Evolutionary conservation across 2,113 vertebrate genomes (phyloP).

Genomic region (Cochlearius cochlearius): DNA sequence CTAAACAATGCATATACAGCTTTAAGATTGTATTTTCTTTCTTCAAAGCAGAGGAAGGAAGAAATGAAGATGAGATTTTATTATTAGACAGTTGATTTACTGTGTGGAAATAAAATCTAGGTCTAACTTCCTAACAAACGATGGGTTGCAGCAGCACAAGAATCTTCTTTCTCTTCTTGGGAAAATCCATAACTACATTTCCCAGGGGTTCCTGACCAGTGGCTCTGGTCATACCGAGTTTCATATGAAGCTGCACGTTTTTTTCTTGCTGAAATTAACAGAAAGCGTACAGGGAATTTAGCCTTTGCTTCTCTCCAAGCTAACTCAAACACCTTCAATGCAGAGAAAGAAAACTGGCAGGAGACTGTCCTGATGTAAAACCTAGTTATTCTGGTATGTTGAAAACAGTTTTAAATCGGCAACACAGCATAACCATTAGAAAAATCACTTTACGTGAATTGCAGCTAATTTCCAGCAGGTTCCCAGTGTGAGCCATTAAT

Average conservation of each 20-base stretch:
- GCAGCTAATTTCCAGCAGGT: conserved; percentile 50
- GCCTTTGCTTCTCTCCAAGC: background rate
- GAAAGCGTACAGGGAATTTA: background rate
- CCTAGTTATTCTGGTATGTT: background rate
- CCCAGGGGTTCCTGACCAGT: background rate
- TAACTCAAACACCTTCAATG: conserved; percentile 8
- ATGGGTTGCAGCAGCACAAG: background rate
- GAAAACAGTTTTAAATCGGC: conserved; percentile 27
- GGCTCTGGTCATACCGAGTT: background rate
- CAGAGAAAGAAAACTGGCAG: background rate
- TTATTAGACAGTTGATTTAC: conserved; percentile 5
- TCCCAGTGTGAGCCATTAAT: conserved; percentile 31
- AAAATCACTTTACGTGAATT: conserved; percentile 44
- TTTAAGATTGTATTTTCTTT: background rate
- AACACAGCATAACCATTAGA: conserved; percentile 38
- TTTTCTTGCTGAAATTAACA: background rate
- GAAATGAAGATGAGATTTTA: conserved; percentile 21
- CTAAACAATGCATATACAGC: background rate
- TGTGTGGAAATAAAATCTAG: background rate
- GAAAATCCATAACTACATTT: background rate
- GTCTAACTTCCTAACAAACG: background rate
- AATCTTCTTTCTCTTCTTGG: background rate
- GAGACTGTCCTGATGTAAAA: background rate
- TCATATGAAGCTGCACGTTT: background rate
- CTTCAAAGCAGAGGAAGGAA: background rate